Conservation (phyloP, 2,113 vertebrate genomes). For the Aegotheles bennettii region DNA sequence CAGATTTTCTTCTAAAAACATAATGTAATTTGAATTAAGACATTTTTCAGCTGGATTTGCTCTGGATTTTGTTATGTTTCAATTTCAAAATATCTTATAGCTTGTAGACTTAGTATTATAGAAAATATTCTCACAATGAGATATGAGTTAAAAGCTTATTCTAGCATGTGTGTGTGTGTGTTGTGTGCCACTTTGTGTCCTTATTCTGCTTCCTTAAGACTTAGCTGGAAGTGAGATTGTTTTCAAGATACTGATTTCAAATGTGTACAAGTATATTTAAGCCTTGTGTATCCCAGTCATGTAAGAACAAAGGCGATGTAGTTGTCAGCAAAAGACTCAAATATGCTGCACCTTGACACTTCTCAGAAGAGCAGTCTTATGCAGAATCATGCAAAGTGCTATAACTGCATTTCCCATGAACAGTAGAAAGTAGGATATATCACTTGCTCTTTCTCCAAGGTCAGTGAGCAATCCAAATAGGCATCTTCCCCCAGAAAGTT, state of each 20-base stretch:
- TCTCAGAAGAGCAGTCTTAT: background rate
- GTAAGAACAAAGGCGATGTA: background rate
- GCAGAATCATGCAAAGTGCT: background rate
- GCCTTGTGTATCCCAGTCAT: background rate
- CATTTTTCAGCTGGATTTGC: background rate
- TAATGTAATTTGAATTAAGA: background rate
- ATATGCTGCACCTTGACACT: background rate
- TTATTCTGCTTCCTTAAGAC: background rate
- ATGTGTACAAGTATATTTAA: background rate
- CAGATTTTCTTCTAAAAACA: background rate
- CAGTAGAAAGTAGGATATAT: background rate
- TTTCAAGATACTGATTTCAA: background rate
- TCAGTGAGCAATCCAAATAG: background rate
- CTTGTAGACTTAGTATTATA: background rate
- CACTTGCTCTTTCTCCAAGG: background rate
- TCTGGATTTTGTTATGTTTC: background rate
- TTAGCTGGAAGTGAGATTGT: background rate
- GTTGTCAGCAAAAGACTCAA: background rate
- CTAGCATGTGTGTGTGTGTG: background rate
- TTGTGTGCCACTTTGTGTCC: background rate
- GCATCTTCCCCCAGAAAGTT: background rate
- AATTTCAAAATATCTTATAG: background rate
- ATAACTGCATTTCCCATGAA: background rate
- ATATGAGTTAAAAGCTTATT: background rate
- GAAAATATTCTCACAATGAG: background rate